These are phyloP conservation scores for Chiloscyllium punctatum DNA, from an alignment of 2,797 vertebrate genomes.

Conservation along the genomic window DNA sequence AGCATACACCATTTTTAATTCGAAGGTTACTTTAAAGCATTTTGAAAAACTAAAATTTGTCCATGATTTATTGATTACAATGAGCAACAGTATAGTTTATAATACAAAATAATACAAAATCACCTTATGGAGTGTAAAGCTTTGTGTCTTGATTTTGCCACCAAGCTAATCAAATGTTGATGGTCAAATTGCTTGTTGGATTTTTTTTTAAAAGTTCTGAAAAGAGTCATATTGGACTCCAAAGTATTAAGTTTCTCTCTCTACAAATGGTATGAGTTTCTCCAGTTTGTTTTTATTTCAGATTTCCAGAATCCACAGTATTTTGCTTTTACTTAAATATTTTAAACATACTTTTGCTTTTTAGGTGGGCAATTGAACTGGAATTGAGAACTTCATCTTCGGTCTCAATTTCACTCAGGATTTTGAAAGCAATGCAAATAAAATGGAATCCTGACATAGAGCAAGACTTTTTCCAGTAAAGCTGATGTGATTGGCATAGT, in stretches of 20 bases:
- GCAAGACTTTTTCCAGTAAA: not conserved
- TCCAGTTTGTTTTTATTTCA: no score
- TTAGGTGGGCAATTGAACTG: not conserved
- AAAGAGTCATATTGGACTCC: no score
- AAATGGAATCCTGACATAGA: not conserved
- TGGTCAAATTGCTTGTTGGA: not conserved
- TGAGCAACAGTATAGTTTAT: not conserved
- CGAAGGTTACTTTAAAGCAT: not conserved
- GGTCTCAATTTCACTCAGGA: not conserved
- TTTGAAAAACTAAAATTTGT: not conserved
- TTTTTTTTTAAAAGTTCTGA: no score
- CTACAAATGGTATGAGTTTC: no score
- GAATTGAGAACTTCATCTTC: not conserved
- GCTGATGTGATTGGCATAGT: not conserved
- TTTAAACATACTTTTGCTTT: not conserved
- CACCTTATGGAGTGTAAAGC: not conserved
- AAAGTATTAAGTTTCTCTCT: no score
- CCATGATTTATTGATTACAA: not conserved
- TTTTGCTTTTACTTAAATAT: not conserved
- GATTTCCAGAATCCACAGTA: no score
- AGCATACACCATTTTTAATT: not conserved
- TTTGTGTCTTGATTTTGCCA: not conserved
- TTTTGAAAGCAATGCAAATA: not conserved
- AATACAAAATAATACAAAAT: not conserved
- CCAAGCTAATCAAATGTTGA: not conserved